These are phyloP conservation scores for Abrostola tripartita DNA, from an alignment of 2,888 invertebrate genomes.

Conservation along the genomic window DNA sequence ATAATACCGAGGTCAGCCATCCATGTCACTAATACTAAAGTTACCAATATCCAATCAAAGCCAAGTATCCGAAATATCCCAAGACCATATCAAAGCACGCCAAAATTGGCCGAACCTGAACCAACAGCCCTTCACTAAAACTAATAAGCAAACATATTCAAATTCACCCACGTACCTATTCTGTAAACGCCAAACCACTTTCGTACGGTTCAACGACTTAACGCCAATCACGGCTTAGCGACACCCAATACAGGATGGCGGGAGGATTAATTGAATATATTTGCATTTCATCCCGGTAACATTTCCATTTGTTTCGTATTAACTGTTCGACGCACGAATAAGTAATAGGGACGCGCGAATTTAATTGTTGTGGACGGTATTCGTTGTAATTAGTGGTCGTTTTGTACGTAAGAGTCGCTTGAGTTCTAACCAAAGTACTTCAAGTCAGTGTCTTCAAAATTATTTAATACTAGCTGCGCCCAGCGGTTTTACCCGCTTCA, in stretches of 20 bases:
- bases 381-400: constrained; percentile 10
- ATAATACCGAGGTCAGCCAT: background rate
- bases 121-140: constrained; percentile 59
- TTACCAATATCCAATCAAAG: constrained; percentile 28
- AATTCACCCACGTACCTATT: constrained; percentile 72
- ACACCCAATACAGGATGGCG: constrained; percentile 83
- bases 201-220: constrained; percentile 78
- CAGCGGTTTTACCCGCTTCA: too few relatives aligned
- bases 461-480: too few relatives aligned
- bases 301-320: constrained; percentile 86
- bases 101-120: constrained; percentile 47
- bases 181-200: constrained; percentile 77
- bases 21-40: background rate
- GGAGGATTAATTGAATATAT: constrained; percentile 87
- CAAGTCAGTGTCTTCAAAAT: background rate
- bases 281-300: constrained; percentile 82
- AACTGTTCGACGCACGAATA: constrained; percentile 56
- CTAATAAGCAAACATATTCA: constrained; percentile 80
- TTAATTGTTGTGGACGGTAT: constrained; percentile 4
- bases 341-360: constrained; percentile 21
- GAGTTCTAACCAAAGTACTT: background rate
- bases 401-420: too few relatives aligned
- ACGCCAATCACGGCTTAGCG: constrained; percentile 84
- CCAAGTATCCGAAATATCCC: constrained; percentile 27
- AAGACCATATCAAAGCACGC: constrained; percentile 49